Evolutionary conservation across 2,113 vertebrate species (phyloP).

Genomic region (Tetraodon nigroviridis): DNA sequence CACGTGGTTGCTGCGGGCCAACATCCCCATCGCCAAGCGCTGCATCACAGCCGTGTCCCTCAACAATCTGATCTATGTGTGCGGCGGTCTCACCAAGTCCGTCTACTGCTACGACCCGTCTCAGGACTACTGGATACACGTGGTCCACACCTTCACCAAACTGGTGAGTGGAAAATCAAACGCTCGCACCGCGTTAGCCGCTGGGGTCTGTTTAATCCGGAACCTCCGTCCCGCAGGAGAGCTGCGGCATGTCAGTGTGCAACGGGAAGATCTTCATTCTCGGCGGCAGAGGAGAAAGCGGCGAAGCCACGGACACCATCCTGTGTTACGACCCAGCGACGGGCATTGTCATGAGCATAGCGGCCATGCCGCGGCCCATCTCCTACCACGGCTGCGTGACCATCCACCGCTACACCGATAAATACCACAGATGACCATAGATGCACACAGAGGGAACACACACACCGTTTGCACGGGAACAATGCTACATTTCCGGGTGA

Average conservation of each 20-base stretch:
- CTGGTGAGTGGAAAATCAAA: constrained; percentile 75
- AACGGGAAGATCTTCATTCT: constrained; percentile 98
- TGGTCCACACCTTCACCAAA: constrained; percentile 93
- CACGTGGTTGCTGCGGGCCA: constrained; percentile 89
- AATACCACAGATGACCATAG: constrained; percentile 81
- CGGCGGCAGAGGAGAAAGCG: constrained; percentile 89
- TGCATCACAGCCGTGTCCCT: constrained; percentile 96
- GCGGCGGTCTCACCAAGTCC: constrained; percentile 94
- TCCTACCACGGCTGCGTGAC: constrained; percentile 98
- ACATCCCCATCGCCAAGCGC: constrained; percentile 95
- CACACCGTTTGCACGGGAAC: constrained; percentile 22
- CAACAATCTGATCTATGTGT: constrained; percentile 94
- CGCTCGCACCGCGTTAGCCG: neutral
- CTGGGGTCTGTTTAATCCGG: neutral
- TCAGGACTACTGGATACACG: constrained; percentile 98
- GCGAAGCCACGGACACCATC: constrained; percentile 93
- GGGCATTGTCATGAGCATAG: constrained; percentile 92
- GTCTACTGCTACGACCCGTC: constrained; percentile 94
- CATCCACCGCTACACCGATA: constrained; percentile 96
- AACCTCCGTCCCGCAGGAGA: constrained; percentile 79
- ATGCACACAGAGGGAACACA: constrained; percentile 13
- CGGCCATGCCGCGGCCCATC: constrained; percentile 94
- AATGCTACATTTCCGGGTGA: constrained; percentile 4
- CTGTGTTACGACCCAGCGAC: constrained; percentile 93
- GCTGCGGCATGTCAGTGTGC: constrained; percentile 97